Evolutionary conservation across 2,113 vertebrate genomes (phyloP), one percentile per base, ranked within the genome.

Genomic region (Zosterops hypoxanthus): DNA sequence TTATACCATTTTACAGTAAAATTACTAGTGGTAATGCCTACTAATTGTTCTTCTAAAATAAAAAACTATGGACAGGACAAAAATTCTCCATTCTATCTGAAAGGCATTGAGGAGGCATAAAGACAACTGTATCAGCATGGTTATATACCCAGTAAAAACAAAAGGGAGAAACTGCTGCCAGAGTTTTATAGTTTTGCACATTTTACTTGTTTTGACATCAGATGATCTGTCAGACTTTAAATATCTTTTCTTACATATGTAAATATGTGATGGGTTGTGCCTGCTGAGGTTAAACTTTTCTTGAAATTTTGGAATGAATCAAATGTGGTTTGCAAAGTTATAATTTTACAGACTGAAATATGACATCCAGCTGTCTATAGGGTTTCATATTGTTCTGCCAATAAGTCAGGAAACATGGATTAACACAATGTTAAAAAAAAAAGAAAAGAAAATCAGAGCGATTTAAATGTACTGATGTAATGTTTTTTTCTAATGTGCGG

Each of bases 391-490:
- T 57, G 20, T 94, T 81, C 65, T 73, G 11, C 28, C 50, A 86
- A 33, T 13, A 78, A 69, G 11, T 64, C 85, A 82, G 50, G 39
- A 96, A 95, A 82, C 29, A 39, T 31, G 22, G 33, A 83, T 88
- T 83, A 86, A 80, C 50, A 64, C 29, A 60, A 34, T 17, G 19
- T 29, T 14, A 39, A 39, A 39, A 39, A 39, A 12, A 86, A 80
- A 49, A 53, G 34, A 6, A 3, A 52, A 75, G 57, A 68, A 59
- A 42, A 4, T 5, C 33, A 22, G 42, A 21, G 63, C 85, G 26
- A 90, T 84, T 94, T 91, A 88, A 87, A 88, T 41, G 49, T 93
- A 41, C 52, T 95, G 77, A 89, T 89, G 88, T 91, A 79, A 92
- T 95, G 69, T 52, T 88, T 93, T 94, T 90, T 86, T 42, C 80